A percentile compares a stretch with the other conserved stretches of the same genome.
Evolutionary conservation across 2,797 vertebrate genomes (phyloP).

Genomic region (Ptychadena robeensis): DNA sequence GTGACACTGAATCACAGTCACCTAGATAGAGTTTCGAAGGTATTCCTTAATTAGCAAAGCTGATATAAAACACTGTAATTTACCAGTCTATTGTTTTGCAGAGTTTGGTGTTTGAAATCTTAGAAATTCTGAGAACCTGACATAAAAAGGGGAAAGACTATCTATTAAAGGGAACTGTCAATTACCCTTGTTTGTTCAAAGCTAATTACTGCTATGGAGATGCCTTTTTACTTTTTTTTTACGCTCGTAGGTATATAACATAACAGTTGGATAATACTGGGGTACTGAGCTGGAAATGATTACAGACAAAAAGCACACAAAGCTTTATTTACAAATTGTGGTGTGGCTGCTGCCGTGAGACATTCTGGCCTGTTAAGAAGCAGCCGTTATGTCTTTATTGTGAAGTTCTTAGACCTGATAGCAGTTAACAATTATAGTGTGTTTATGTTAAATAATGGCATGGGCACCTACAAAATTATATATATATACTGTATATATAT

Average conservation of each 20-base stretch:
- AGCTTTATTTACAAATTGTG: conserved; percentile 46
- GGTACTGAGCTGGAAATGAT: conserved; percentile 34
- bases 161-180: conserved; percentile 21
- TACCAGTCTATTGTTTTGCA: conserved; percentile 48
- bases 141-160: conserved; percentile 31
- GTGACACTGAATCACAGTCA: conserved; percentile 1
- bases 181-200: conserved; percentile 39
- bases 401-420: background rate
- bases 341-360: conserved; percentile 1
- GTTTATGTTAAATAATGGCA: background rate
- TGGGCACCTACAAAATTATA: background rate
- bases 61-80: conserved; percentile 53
- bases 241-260: conserved; percentile 28
- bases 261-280: conserved; percentile 31
- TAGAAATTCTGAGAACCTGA: conserved; percentile 38
- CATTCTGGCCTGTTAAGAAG: background rate
- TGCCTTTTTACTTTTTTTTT: conserved; percentile 21
- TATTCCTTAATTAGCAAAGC: conserved; percentile 41
- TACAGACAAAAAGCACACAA: conserved; percentile 51
- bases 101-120: conserved; percentile 35
- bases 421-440: no score
- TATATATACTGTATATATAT: no score
- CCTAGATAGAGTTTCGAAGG: conserved; percentile 38
- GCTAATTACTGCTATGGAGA: conserved; percentile 20
- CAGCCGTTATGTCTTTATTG: background rate